A percentile compares a stretch with the other conserved stretches of the same genome.
These are phyloP conservation scores for Melipona beecheii DNA, from an alignment of 2,888 invertebrate genomes.

Conservation along the genomic window DNA sequence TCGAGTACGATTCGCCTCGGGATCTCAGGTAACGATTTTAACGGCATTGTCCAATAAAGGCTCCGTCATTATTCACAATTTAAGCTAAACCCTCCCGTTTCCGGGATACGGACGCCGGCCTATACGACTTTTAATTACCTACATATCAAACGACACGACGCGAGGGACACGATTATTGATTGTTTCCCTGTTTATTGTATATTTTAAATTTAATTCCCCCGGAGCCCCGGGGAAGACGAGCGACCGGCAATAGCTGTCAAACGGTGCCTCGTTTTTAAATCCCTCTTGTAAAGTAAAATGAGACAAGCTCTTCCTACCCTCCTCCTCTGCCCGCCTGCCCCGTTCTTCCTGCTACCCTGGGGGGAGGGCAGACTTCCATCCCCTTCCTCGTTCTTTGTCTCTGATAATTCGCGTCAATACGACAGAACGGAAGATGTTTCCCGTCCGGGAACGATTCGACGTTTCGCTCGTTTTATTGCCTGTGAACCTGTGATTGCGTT, in stretches of 20 bases:
- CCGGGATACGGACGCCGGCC: conserved; percentile 24
- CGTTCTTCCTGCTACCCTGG: conserved; percentile 23
- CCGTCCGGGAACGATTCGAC: conserved; percentile 59
- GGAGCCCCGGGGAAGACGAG: conserved; percentile 54
- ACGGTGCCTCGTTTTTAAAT: conserved; percentile 83
- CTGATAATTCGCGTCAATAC: conserved; percentile 79
- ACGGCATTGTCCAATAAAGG: conserved; percentile 59
- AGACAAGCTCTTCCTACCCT: conserved; percentile 73
- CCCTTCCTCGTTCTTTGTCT: conserved; percentile 61
- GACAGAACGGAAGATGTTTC: conserved; percentile 59
- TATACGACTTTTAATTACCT: conserved; percentile 78
- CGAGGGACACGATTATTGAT: conserved; percentile 78
- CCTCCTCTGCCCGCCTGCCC: background rate
- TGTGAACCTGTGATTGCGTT: conserved; percentile 66
- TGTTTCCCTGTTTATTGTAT: conserved; percentile 83
- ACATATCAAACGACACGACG: conserved; percentile 72
- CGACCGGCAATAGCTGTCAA: conserved; percentile 83
- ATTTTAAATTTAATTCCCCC: conserved; percentile 83
- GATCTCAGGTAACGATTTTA: conserved; percentile 65
- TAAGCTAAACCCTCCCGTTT: conserved; percentile 56
- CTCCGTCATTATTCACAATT: conserved; percentile 72
- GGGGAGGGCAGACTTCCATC: conserved; percentile 22
- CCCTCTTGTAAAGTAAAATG: conserved; percentile 83
- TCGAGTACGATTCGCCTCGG: conserved; percentile 42
- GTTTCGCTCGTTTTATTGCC: conserved; percentile 74